Evolutionary conservation across 2,797 vertebrate species (phyloP).

Genomic region (Tiaroga cobitis): DNA sequence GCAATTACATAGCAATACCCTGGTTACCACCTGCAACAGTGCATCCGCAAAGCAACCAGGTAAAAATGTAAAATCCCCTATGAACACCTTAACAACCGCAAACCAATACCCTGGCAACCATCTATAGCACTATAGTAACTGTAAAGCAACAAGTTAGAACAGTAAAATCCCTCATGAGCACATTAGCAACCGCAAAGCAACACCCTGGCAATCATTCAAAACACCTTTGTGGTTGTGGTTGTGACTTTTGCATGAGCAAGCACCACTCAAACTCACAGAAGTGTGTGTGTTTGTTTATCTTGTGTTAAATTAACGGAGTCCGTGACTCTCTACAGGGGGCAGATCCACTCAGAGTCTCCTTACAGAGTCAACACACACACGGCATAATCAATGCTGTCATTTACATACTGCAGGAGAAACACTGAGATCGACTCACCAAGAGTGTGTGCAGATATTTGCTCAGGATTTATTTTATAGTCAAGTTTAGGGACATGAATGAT

Average conservation of each 20-base stretch:
- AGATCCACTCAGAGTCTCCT: slow-evolving; percentile 13
- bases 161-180: neutral
- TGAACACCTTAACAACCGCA: neutral
- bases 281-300: slow-evolving; percentile 14
- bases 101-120: neutral
- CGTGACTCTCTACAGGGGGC: slow-evolving; percentile 9
- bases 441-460: neutral
- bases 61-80: neutral
- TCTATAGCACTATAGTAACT: neutral
- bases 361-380: slow-evolving; percentile 22
- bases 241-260: neutral
- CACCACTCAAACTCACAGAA: neutral
- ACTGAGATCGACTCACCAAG: neutral
- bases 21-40: neutral
- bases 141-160: neutral
- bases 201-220: neutral
- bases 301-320: slow-evolving; percentile 26
- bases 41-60: neutral
- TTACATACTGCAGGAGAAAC: slow-evolving; percentile 32
- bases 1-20: neutral
- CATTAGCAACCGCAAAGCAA: neutral
- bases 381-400: slow-evolving; percentile 5
- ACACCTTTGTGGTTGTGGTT: neutral
- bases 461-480: neutral
- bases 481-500: neutral